Evolutionary conservation across 2,797 vertebrate species (phyloP).

Genomic region (Podarcis lilfordi): DNA sequence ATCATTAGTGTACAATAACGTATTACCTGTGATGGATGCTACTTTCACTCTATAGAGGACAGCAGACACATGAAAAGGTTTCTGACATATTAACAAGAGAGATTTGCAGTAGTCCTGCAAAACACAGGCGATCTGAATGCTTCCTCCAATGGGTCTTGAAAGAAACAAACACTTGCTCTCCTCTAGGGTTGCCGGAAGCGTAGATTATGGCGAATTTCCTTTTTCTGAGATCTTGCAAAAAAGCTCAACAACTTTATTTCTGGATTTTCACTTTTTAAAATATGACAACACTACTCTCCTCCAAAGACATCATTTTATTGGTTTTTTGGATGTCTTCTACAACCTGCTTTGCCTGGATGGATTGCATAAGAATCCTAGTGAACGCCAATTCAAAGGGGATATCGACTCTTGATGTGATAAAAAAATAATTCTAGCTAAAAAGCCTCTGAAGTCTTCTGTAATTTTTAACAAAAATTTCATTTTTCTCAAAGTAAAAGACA

Average conservation of each 20-base stretch:
- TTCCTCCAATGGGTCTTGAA: conserved; percentile 1
- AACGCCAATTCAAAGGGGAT: conserved; percentile 43
- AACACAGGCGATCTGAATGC: not conserved
- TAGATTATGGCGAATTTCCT: too few relatives aligned
- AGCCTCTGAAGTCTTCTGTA: conserved; percentile 22
- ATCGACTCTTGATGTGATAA: conserved; percentile 13
- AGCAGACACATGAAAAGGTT: not conserved
- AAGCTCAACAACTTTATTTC: too few relatives aligned
- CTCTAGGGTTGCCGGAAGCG: too few relatives aligned
- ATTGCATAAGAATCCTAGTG: conserved; percentile 32
- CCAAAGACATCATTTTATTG: not conserved
- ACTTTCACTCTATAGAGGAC: not conserved
- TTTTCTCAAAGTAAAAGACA: conserved; percentile 46
- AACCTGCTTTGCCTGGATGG: conserved; percentile 12
- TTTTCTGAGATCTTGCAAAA: too few relatives aligned
- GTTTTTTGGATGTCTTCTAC: not conserved
- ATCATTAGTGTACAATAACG: not conserved
- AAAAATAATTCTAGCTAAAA: conserved; percentile 34
- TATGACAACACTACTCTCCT: too few relatives aligned
- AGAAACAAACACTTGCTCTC: not conserved
- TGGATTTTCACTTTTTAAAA: too few relatives aligned
- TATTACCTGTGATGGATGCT: not conserved
- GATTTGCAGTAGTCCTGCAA: not conserved
- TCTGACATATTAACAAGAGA: not conserved
- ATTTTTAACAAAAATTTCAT: conserved; percentile 46